Conservation (phyloP, 2,797 vertebrate species). For the Sardinella longiceps region DNA sequence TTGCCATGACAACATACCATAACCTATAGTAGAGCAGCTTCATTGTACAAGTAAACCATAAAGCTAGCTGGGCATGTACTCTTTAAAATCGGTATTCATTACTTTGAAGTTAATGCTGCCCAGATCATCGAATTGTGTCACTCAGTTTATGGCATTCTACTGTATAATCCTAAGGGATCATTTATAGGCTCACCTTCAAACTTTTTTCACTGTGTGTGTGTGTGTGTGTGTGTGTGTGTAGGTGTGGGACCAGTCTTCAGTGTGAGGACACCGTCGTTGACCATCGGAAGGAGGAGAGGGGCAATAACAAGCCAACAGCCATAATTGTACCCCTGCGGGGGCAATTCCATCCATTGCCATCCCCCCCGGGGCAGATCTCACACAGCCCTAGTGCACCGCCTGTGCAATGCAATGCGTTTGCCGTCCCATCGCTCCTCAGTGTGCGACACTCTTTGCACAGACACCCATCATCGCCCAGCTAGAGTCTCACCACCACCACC, state of each 20-base stretch:
- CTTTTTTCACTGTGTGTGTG: background rate
- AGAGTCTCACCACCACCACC: background rate
- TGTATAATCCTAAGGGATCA: too few species aligned
- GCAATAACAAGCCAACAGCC: constrained; percentile 44
- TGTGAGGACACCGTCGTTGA: constrained; percentile 73
- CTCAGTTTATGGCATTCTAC: too few species aligned
- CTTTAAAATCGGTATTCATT: too few species aligned
- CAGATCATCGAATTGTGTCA: too few species aligned
- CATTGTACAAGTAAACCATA: too few species aligned
- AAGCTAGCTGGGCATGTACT: too few species aligned
- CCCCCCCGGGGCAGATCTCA: background rate
- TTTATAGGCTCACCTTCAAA: too few species aligned
- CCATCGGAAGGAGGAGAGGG: constrained; percentile 51
- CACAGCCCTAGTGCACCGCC: background rate
- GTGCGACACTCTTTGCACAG: background rate
- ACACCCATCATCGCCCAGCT: background rate
- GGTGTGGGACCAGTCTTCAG: constrained; percentile 99
- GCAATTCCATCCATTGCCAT: background rate
- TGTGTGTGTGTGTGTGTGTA: constrained; percentile 61
- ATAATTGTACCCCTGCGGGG: constrained; percentile 25
- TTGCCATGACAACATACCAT: background rate
- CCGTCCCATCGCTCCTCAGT: background rate
- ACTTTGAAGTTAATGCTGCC: too few species aligned
- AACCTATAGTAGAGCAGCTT: too few species aligned
- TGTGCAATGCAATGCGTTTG: background rate